Percentiles rank a stretch among this genome's conserved stretches.
phyloP scores from a whole-genome alignment of 2,113 vertebrate genomes.

The Gobio gobio region DNA sequence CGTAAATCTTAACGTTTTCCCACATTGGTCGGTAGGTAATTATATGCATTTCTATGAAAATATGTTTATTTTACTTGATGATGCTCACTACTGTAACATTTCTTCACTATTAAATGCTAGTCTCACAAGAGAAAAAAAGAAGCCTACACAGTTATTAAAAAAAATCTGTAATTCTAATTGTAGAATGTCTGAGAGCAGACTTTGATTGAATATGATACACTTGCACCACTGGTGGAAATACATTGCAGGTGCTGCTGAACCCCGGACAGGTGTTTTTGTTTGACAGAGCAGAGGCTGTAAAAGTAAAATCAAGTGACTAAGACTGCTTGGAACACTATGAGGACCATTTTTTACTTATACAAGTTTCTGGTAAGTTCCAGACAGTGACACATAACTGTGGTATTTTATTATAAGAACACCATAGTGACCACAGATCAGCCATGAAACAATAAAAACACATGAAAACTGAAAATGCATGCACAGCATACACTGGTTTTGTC shows the following conservation, averaged over 20 bases:
- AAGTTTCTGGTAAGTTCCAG: not conserved
- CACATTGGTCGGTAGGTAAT: no score
- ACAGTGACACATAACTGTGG: not conserved
- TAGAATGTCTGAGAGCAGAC: not conserved
- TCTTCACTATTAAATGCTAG: not conserved
- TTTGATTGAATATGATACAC: not conserved
- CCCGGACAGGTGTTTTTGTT: not conserved
- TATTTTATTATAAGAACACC: not conserved
- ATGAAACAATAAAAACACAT: not conserved
- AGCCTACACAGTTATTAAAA: not conserved
- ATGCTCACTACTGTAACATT: not conserved
- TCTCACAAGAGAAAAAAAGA: not conserved
- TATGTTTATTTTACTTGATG: not conserved
- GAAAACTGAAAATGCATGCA: not conserved
- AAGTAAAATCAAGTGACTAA: not conserved
- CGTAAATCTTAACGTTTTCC: not conserved
- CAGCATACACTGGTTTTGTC: not conserved
- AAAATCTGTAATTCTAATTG: not conserved
- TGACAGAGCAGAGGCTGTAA: not conserved
- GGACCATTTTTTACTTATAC: not conserved
- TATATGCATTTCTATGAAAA: not conserved
- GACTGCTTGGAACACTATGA: not conserved
- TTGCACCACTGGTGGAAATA: conserved; percentile 1
- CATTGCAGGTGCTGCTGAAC: not conserved
- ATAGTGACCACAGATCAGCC: not conserved